phyloP scores from a whole-genome alignment of 2,797 vertebrate species.

The Darevskia mixta region DNA sequence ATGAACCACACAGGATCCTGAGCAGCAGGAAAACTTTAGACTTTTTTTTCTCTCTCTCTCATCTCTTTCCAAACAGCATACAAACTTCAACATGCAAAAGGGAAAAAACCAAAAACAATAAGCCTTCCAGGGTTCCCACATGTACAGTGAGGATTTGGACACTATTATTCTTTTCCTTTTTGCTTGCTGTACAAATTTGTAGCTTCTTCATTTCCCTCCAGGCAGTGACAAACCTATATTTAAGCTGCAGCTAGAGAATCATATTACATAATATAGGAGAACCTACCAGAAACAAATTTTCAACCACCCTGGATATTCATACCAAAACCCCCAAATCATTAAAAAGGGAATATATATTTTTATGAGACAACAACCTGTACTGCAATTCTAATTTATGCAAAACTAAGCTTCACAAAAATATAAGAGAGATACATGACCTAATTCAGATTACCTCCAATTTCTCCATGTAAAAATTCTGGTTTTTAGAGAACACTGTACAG shows the following conservation, averaged over 20 bases:
- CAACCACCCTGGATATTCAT: not conserved
- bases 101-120: not conserved
- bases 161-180: not conserved
- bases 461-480: not conserved
- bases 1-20: not conserved
- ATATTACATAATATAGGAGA: not conserved
- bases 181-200: not conserved
- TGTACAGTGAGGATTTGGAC: not conserved
- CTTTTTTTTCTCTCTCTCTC: not conserved
- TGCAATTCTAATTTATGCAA: not conserved
- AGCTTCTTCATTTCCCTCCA: slow-evolving; percentile 9
- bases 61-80: not conserved
- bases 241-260: slow-evolving; percentile 7
- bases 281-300: not conserved
- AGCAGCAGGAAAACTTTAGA: not conserved
- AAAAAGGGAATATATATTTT: not conserved
- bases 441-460: fast-evolving
- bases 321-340: not conserved
- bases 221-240: slow-evolving; percentile 6
- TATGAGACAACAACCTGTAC: not conserved
- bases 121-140: not conserved
- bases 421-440: not conserved
- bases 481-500: not conserved
- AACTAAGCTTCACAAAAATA: not conserved
- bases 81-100: not conserved